Base-by-base conservation (phyloP, 2,797 vertebrate species). In the Enteromius trimaculatus region DNA sequence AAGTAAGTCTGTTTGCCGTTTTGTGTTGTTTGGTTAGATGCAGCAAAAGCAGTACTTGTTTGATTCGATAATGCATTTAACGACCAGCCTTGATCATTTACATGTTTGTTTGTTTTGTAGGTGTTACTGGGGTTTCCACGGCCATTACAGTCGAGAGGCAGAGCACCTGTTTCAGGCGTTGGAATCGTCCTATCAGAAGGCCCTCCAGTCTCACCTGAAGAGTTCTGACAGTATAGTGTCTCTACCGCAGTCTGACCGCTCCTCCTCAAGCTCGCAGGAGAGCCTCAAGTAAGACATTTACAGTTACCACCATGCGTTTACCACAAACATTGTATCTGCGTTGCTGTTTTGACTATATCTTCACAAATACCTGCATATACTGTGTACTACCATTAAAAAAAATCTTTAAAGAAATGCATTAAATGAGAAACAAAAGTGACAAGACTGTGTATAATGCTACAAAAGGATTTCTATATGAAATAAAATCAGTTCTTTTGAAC, bases 71-170 rank as follows among this genome's bases (percentile, higher is more conserved):
- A 58, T 31, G 51, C 51, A 5, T 58, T 16, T 19, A 37, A 10
- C 5, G 23, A 26, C 29, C 23, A 6, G 65, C 26, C n/a, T 80
- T 26, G 10, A 34, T n/a, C 0, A n/a, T 71, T 62, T 34, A 0
- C 3, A 10, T 47, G 2, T 68, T 8, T 11, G 8, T 62, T 39
- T 53, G 0, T 64, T 83, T 44, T 68, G 1, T 76, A 99, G 98
- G 89, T 99, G 98, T 91, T 99, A 99, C 75, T 99, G 98, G 98
- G 96, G 97, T 79, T 99, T 99, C 92, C 98, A 98, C 31, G 94
- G 95, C 62, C 98, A 99, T 93, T 99, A 96, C 91, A 97, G 95
- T 87, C 92, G 97, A 84, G 98, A 99, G 91, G 97, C 98, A 3
- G 98, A 99, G 90, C 96, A 96, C 76, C 92, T 99, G 78, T 99